A percentile compares a stretch with the other conserved stretches of the same genome.
Conservation (phyloP, 2,888 invertebrate species). For the Cephus runcator region DNA sequence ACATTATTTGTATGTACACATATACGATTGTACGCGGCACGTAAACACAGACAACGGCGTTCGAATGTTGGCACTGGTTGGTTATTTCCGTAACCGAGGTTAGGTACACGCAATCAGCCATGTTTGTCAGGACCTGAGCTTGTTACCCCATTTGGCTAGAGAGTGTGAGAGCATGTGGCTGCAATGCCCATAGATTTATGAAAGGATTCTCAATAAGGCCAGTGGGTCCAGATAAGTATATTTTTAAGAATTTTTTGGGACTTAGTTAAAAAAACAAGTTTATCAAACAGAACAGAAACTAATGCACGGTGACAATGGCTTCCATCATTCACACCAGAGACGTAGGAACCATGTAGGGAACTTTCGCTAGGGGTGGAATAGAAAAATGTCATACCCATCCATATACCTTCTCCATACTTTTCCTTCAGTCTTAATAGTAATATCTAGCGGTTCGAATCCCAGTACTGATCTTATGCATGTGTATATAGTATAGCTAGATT, state of each 20-base stretch:
- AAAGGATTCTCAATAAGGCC: conserved; percentile 8
- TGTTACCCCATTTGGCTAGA: conserved; percentile 46
- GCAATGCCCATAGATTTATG: conserved; percentile 35
- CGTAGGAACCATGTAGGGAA: neutral
- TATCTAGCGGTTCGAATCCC: neutral
- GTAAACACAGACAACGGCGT: neutral
- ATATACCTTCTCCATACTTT: neutral
- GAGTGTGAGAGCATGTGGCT: conserved; percentile 15
- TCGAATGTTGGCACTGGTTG: conserved; percentile 17
- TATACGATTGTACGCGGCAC: neutral
- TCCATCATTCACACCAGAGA: neutral
- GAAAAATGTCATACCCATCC: neutral
- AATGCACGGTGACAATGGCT: neutral
- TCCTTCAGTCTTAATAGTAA: neutral
- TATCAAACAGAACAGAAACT: neutral
- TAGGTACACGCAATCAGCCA: conserved; percentile 49
- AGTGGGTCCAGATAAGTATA: neutral
- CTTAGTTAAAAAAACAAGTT: neutral
- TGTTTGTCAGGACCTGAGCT: conserved; percentile 49
- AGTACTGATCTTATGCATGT: neutral
- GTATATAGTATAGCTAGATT: neutral
- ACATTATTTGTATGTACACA: neutral
- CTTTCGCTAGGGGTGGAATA: neutral
- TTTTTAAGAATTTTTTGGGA: neutral
- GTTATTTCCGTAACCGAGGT: conserved; percentile 39